phyloP scores from a whole-genome alignment of 1,140 invertebrate species.

The Eurosta solidaginis region DNA sequence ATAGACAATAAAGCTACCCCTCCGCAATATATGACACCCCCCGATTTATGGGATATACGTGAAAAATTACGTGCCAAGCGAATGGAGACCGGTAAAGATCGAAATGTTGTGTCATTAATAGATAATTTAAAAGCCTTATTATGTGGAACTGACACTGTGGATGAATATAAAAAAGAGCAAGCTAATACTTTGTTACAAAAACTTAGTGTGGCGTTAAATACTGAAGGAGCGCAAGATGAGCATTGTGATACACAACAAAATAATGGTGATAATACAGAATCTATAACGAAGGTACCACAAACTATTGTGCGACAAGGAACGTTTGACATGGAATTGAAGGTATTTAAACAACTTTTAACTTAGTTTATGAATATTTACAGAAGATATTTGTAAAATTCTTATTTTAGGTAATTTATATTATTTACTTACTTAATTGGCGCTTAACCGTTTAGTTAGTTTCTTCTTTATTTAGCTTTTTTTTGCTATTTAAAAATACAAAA shows the following conservation, averaged over 20 bases:
- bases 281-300: neutral
- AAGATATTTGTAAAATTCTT: no score
- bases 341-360: neutral
- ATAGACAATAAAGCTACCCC: neutral
- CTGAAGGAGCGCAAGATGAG: neutral
- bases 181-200: constrained; percentile 30
- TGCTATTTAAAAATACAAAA: no score
- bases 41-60: constrained; percentile 27
- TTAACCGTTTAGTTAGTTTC: no score
- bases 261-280: neutral
- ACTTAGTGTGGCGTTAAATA: constrained; percentile 17
- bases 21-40: neutral
- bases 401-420: no score
- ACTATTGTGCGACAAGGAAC: constrained; percentile 34
- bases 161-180: constrained; percentile 25
- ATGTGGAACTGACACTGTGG: neutral
- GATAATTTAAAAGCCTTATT: constrained; percentile 34
- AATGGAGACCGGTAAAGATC: neutral
- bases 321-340: constrained; percentile 34
- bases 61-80: constrained; percentile 30
- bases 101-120: constrained; percentile 30
- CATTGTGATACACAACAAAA: neutral
- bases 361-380: neutral
- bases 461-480: no score
- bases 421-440: no score